Evolutionary conservation across 2,888 invertebrate species (phyloP), one percentile per base, ranked within the genome.

Genomic region (Athrips mouffetella): DNA sequence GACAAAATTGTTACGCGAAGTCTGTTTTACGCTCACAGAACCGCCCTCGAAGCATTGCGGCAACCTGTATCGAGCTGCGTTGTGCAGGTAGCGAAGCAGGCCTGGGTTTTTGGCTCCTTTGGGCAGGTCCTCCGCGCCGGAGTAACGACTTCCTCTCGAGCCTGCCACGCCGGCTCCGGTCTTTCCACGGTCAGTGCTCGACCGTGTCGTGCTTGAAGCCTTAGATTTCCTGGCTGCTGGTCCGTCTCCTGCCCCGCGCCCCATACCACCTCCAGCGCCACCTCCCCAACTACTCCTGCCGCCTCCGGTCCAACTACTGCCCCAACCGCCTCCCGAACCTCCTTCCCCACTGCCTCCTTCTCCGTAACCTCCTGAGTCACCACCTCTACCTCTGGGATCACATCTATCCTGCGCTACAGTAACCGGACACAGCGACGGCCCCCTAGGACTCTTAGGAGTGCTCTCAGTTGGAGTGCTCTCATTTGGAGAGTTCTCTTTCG

Each of bases 1-100:
- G 15, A 84, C 64, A 82, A 87, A 85, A 58, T 85, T 85, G 48
- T 58, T 70, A 3, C 48, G 62, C 0, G 78, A 60, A 49, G 64
- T 70, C 52, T 87, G 86, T 54, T 84, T 85, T 3, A 88, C 68
- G 10, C 82, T 80, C 11, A 88, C 67, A 53, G 63, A 67, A 11
- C 74, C 87, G 18, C 89, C 89, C 63, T 89, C 88, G 50, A 89
- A 89, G 57, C 89, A 89, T 59, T 87, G 91, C 25, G 80, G 89
- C 53, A 79, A 54, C 51, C 86, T 66, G 55, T 80, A 77, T 16
- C 86, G 75, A 0, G 88, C 81, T 2, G 82, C 80, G 54, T 83
- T 85, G 53, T 88, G 88, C 50, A 88, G 79, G 55, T 86, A 73
- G 1, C 88, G 73, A 4, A 88, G 67, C 1, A 88, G 70, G 2